phyloP scores from a whole-genome alignment of 2,113 vertebrate species.

The Neotragus moschatus region DNA sequence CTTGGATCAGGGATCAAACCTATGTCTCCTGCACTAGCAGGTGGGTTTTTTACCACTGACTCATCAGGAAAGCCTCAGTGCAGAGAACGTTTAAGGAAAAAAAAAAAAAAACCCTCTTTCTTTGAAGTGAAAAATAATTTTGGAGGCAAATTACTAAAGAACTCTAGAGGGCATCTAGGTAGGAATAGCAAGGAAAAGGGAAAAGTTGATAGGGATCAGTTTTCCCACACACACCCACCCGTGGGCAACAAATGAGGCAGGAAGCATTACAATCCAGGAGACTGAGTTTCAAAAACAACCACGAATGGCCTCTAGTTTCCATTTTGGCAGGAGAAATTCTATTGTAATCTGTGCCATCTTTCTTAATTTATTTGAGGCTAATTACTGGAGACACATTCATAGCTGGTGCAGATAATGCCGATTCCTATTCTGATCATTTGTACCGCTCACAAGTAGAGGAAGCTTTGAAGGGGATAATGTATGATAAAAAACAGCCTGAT shows the following conservation, averaged over 20 bases:
- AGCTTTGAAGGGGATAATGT: not conserved
- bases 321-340: not conserved
- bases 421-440: not conserved
- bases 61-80: not conserved
- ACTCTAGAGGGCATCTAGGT: not conserved
- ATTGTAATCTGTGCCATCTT: not conserved
- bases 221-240: not conserved
- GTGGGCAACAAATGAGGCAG: not conserved
- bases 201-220: not conserved
- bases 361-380: not conserved
- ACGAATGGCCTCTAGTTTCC: not conserved
- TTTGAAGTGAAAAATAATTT: not conserved
- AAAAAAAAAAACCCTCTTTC: not conserved
- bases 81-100: not conserved
- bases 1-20: not conserved
- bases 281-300: not conserved
- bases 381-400: not conserved
- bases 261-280: not conserved
- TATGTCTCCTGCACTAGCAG: not conserved
- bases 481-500: not conserved
- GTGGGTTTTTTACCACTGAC: not conserved
- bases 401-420: not conserved
- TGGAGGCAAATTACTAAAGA: constrained; percentile 14
- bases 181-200: not conserved
- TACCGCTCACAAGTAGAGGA: no score